A percentile compares a stretch with the other conserved stretches of the same genome.
These are phyloP conservation scores for Electrona antarctica DNA, from an alignment of 2,113 vertebrate species.

Conservation along the genomic window DNA sequence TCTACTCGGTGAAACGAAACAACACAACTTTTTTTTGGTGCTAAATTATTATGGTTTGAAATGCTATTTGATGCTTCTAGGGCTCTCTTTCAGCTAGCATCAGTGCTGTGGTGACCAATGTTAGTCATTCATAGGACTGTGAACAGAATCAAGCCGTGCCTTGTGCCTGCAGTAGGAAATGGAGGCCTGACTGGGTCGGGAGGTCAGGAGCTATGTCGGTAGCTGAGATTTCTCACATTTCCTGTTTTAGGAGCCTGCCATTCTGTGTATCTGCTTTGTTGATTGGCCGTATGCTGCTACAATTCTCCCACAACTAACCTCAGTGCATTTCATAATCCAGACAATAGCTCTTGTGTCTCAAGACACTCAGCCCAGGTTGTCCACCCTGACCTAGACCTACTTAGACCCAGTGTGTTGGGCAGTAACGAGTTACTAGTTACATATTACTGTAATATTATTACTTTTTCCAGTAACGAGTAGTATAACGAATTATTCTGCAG, in stretches of 20 bases:
- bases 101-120: not conserved
- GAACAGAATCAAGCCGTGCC: conserved; percentile 20
- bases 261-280: conserved; percentile 3
- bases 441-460: too few relatives aligned
- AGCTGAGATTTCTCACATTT: conserved; percentile 34
- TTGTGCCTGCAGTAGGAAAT: conserved; percentile 61
- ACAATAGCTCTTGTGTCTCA: not conserved
- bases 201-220: conserved; percentile 52
- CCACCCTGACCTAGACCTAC: too few relatives aligned
- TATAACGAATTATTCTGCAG: too few relatives aligned
- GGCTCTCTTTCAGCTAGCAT: not conserved
- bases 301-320: not conserved
- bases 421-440: too few relatives aligned
- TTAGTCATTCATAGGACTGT: conserved; percentile 24
- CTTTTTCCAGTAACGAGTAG: too few relatives aligned
- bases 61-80: not conserved
- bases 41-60: not conserved
- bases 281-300: conserved; percentile 6
- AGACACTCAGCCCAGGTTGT: not conserved
- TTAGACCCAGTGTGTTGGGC: too few relatives aligned
- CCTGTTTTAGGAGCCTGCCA: conserved; percentile 18
- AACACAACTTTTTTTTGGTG: too few relatives aligned
- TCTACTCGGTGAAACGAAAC: too few relatives aligned
- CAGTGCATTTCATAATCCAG: not conserved
- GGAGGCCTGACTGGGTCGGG: conserved; percentile 45